Evolutionary conservation across 1,140 invertebrate species (phyloP).

Genomic region (Ladona fulva): DNA sequence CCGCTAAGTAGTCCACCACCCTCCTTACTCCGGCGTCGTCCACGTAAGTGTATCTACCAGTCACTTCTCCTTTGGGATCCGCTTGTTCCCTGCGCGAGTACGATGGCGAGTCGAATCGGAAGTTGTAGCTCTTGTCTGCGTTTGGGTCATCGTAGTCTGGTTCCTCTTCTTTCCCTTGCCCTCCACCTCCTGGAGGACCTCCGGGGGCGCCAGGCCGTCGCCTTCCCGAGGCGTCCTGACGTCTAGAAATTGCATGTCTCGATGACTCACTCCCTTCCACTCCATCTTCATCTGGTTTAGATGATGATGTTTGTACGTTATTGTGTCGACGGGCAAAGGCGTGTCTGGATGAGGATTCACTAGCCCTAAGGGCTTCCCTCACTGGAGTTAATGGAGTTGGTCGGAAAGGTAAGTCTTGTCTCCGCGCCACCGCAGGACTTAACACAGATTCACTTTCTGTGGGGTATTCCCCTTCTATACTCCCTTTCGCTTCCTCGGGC

Average conservation of each 20-base stretch:
- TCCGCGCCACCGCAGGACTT: too few relatives aligned
- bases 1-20: constrained; percentile 60
- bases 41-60: constrained; percentile 50
- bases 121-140: constrained; percentile 61
- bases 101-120: constrained; percentile 51
- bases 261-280: background rate
- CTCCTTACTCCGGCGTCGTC: constrained; percentile 62
- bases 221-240: background rate
- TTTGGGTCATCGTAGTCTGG: constrained; percentile 43
- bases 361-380: background rate
- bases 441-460: background rate
- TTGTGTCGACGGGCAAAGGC: too few relatives aligned
- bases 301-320: background rate
- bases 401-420: background rate
- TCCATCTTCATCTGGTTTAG: background rate
- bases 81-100: constrained; percentile 54
- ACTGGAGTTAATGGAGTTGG: background rate
- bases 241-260: background rate
- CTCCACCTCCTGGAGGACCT: background rate
- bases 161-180: background rate
- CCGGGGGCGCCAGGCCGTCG: background rate
- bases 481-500: background rate
- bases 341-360: too few relatives aligned
- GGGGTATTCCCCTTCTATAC: background rate
- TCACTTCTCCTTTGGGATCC: constrained; percentile 46